phyloP scores from a whole-genome alignment of 2,888 invertebrate genomes.

The Chaitophorus viminalis region DNA sequence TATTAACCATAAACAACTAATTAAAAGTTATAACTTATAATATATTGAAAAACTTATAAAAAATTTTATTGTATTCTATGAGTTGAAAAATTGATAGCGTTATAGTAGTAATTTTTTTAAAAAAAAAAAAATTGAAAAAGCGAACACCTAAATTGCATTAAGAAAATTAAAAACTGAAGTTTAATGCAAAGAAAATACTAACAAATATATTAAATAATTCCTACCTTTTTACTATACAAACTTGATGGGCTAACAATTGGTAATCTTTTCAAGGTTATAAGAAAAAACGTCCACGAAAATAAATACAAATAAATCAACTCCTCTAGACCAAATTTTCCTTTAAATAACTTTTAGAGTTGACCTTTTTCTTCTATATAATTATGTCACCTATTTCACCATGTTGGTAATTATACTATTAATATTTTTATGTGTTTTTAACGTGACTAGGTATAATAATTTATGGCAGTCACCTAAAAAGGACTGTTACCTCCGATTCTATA shows the following conservation, averaged over 20 bases:
- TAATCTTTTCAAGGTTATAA: neutral
- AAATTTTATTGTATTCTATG: neutral
- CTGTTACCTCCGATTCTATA: conserved; percentile 17
- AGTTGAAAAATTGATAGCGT: neutral
- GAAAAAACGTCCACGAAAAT: neutral
- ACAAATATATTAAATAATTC: neutral
- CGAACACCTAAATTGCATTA: conserved; percentile 31
- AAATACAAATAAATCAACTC: conserved; percentile 14
- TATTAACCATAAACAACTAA: neutral
- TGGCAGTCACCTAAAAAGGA: conserved; percentile 18
- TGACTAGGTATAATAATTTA: conserved; percentile 56
- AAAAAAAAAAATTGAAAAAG: neutral
- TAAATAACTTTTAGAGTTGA: conserved; percentile 9
- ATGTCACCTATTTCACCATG: conserved; percentile 26
- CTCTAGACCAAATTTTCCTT: neutral
- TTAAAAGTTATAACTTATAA: neutral
- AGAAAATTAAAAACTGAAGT: conserved; percentile 30
- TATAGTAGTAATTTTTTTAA: neutral
- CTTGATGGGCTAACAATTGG: neutral
- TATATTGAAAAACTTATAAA: neutral
- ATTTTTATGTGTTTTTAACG: conserved; percentile 54
- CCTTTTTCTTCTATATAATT: conserved; percentile 17
- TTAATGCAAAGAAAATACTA: conserved; percentile 22
- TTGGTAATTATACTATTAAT: conserved; percentile 53
- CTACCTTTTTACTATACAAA: neutral